Conservation (phyloP, 2,797 vertebrate species). For the Sylvilagus floridanus region DNA sequence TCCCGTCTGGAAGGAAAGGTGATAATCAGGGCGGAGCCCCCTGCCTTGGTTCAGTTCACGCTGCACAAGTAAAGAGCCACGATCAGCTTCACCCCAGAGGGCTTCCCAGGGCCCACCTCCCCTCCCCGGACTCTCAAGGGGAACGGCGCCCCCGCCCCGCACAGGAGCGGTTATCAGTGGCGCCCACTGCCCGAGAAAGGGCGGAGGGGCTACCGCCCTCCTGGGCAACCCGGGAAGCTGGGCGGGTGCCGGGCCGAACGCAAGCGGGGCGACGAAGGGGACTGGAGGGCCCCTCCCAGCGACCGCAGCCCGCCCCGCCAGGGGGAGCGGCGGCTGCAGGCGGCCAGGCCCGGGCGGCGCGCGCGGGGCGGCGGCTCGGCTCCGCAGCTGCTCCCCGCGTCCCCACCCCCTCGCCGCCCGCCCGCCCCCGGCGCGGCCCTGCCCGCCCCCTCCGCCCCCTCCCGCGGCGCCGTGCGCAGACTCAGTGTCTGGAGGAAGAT, state of each 20-base stretch:
- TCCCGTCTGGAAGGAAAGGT: neutral
- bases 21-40: neutral
- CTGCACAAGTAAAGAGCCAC: neutral
- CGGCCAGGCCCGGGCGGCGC: neutral
- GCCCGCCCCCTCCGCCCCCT: conserved; percentile 69
- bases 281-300: neutral
- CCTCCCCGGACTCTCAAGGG: neutral
- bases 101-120: neutral
- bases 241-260: neutral
- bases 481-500: conserved; percentile 95
- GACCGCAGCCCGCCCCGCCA: conserved; percentile 43
- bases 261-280: neutral
- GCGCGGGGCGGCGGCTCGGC: conserved; percentile 22
- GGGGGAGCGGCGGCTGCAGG: conserved; percentile 64
- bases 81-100: neutral
- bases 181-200: too few species aligned
- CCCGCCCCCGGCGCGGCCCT: conserved; percentile 6
- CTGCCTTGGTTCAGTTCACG: neutral
- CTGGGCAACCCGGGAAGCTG: neutral
- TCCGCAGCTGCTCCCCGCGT: conserved; percentile 38
- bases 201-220: neutral
- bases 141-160: neutral
- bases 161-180: rapidly evolving
- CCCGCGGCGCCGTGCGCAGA: conserved; percentile 86
- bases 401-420: conserved; percentile 15